Evolutionary conservation across 2,888 invertebrate genomes (phyloP), one percentile per base, ranked within the genome.

Genomic region (Coenonympha arcania): DNA sequence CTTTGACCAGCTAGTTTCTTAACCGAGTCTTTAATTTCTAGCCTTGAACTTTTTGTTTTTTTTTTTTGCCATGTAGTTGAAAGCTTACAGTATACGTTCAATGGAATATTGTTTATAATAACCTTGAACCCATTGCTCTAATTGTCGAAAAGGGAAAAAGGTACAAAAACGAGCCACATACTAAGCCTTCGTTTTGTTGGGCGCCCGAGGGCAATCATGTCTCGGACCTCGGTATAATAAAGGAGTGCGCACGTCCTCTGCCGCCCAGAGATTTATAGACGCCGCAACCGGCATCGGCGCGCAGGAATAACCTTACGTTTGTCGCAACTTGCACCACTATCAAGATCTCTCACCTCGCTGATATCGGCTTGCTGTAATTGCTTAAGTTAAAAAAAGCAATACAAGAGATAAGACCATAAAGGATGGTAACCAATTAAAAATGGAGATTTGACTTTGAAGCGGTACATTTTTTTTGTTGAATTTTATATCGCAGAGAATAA

Each of bases 131-230:
- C 28, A 33, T 33, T 44, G 40, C 45, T 49, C 52, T 52, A 52
- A 56, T 48, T 51, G 48, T 31, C 42, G 50, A 56, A 59, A 56
- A 54, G 50, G 45, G 37, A 56, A 52, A 53, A 56, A 63, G 64
- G 64, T 58, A 68, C 72, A 73, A 65, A 71, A 69, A 68, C 57
- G 61, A 58, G 69, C 64, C 63, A 56, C 63, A 51, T 52, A 73
- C 79, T 72, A 73, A 76, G 77, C 77, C 75, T 80, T 79, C 79
- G 75, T 75, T 79, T 75, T 70, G 76, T 73, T 70, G 66, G 78
- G 70, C 76, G 81, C 84, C 79, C 65, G 74, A 71, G 85, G 85
- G 76, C 80, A 80, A 83, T 84, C 85, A 85, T 83, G 85, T 77
- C 83, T 79, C 68, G 73, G 69, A 85, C 76, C 83, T 79, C 68